Percentiles rank a stretch among this genome's conserved stretches.
phyloP scores from a whole-genome alignment of 2,113 vertebrate species.

The Climacteris rufus region DNA sequence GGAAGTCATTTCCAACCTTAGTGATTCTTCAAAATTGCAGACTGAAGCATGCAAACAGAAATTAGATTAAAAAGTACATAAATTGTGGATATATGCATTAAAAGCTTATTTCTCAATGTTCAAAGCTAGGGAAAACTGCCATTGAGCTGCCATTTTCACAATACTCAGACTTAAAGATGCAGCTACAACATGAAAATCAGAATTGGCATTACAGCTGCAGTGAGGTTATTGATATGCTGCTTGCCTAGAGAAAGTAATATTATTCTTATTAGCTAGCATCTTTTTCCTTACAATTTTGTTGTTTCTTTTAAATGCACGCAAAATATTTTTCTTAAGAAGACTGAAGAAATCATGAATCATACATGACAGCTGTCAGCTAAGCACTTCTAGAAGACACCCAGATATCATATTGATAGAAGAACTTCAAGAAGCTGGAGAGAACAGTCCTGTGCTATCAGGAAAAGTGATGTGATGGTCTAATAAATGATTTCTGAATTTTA shows the following conservation, averaged over 20 bases:
- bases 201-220: neutral
- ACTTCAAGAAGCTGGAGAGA: conserved; percentile 9
- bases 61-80: neutral
- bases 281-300: neutral
- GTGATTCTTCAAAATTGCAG: neutral
- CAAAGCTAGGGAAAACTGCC: neutral
- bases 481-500: neutral
- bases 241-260: neutral
- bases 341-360: neutral
- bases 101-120: neutral
- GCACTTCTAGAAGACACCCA: conserved; percentile 2
- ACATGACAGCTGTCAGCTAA: conserved; percentile 21
- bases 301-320: neutral
- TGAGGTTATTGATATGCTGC: neutral
- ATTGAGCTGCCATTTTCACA: neutral
- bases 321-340: conserved; percentile 2
- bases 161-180: neutral
- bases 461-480: neutral
- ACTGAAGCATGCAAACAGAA: neutral
- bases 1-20: neutral
- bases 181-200: neutral
- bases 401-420: conserved; percentile 1
- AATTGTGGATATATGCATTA: neutral
- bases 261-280: neutral
- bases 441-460: neutral